Evolutionary conservation across 2,797 vertebrate species (phyloP).

Genomic region (Aulostomus chinensis): DNA sequence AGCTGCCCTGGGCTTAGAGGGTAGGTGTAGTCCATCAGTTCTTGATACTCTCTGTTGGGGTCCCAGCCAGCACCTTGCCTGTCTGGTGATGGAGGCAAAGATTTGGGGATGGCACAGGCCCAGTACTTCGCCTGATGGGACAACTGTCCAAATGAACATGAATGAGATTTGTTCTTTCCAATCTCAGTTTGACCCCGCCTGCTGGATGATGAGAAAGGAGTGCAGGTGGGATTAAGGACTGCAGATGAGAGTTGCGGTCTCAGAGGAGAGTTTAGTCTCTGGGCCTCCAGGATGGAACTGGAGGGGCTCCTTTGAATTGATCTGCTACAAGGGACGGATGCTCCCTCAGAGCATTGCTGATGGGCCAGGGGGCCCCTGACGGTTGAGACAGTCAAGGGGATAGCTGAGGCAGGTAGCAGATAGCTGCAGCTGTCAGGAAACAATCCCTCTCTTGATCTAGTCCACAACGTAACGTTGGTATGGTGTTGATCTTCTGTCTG

Average conservation of each 20-base stretch:
- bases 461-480: background rate
- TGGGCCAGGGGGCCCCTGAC: conserved; percentile 24
- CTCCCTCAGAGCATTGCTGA: conserved; percentile 17
- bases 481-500: no score
- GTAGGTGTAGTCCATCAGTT: conserved; percentile 92
- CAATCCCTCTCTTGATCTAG: conserved; percentile 16
- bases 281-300: conserved; percentile 46
- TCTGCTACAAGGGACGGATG: conserved; percentile 10
- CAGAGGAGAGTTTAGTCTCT: conserved; percentile 42
- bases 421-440: conserved; percentile 15
- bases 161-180: background rate
- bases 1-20: conserved; percentile 83
- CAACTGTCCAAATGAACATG: conserved; percentile 5
- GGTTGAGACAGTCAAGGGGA: conserved; percentile 41
- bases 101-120: conserved; percentile 87
- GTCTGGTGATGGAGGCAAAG: conserved; percentile 82
- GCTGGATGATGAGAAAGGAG: conserved; percentile 18
- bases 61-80: conserved; percentile 85
- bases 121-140: conserved; percentile 86
- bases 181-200: conserved; percentile 17
- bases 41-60: conserved; percentile 89
- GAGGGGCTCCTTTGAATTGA: conserved; percentile 50
- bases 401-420: conserved; percentile 18
- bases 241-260: conserved; percentile 61
- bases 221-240: conserved; percentile 43